phyloP scores from a whole-genome alignment of 2,888 invertebrate species.

The Catocala nupta region DNA sequence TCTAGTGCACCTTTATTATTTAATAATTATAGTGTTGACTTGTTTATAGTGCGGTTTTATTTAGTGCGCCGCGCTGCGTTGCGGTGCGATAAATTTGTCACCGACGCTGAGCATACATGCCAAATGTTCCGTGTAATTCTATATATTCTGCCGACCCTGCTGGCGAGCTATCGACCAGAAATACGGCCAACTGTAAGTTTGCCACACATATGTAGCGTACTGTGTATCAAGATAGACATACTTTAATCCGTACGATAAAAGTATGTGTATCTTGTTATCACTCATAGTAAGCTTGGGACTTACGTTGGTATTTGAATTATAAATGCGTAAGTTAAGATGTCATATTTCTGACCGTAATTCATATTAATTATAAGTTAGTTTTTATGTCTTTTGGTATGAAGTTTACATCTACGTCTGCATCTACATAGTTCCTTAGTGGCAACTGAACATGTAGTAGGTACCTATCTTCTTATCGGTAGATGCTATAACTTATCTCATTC shows the following conservation, averaged over 20 bases:
- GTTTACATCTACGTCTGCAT: no score
- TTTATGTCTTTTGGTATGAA: no score
- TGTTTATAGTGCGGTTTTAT: slow-evolving; percentile 42
- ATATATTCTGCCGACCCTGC: slow-evolving; percentile 4
- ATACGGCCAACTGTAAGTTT: background rate
- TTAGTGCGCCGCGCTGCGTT: slow-evolving; percentile 23
- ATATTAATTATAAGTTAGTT: no score
- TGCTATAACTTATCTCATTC: background rate
- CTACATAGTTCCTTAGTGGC: no score
- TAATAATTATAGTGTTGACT: slow-evolving; percentile 53
- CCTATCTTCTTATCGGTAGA: background rate
- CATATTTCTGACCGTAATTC: no score
- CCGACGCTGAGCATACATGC: slow-evolving; percentile 13
- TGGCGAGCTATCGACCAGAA: background rate
- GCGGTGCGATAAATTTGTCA: slow-evolving; percentile 38
- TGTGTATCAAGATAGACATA: no score
- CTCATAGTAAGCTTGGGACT: background rate
- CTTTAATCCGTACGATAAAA: no score
- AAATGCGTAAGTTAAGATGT: no score
- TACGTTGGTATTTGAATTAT: no score
- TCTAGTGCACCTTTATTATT: slow-evolving; percentile 33
- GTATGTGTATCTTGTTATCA: background rate
- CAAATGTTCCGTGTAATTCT: slow-evolving; percentile 22
- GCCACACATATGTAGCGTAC: background rate
- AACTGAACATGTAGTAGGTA: no score